Percentiles rank a stretch among this genome's conserved stretches.
Evolutionary conservation across 2,797 vertebrate species (phyloP).

Genomic region (Molossus alvarezi): DNA sequence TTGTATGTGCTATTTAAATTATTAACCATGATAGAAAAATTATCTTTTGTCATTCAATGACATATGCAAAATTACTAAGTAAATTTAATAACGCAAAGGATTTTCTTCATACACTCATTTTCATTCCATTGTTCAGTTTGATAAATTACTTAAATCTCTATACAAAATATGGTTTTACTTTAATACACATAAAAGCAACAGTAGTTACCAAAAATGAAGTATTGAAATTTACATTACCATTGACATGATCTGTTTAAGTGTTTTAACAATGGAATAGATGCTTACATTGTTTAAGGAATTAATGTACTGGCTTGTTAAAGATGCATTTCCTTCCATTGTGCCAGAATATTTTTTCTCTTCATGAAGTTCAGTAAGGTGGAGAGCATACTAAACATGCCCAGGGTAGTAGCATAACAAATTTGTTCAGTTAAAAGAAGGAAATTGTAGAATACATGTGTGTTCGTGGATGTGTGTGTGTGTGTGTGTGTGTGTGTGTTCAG

Average conservation of each 20-base stretch:
- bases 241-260: conserved; percentile 53
- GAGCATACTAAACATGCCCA: background rate
- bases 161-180: conserved; percentile 50
- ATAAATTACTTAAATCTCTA: conserved; percentile 45
- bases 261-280: conserved; percentile 24
- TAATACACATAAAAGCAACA: conserved; percentile 34
- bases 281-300: conserved; percentile 48
- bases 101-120: background rate
- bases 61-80: conserved; percentile 36
- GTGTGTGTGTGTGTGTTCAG: background rate
- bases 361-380: conserved; percentile 28
- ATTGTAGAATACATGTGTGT: background rate
- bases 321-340: background rate
- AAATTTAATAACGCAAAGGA: conserved; percentile 32
- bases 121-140: conserved; percentile 29
- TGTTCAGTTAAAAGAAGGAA: background rate
- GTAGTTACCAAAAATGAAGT: conserved; percentile 24
- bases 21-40: conserved; percentile 62
- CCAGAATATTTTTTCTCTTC: conserved; percentile 36
- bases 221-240: conserved; percentile 55
- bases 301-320: conserved; percentile 17
- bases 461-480: background rate
- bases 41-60: conserved; percentile 55
- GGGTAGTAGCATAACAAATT: background rate
- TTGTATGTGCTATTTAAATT: conserved; percentile 61